Base-by-base conservation (phyloP, 2,888 invertebrate species). In the Agelastica alni region DNA sequence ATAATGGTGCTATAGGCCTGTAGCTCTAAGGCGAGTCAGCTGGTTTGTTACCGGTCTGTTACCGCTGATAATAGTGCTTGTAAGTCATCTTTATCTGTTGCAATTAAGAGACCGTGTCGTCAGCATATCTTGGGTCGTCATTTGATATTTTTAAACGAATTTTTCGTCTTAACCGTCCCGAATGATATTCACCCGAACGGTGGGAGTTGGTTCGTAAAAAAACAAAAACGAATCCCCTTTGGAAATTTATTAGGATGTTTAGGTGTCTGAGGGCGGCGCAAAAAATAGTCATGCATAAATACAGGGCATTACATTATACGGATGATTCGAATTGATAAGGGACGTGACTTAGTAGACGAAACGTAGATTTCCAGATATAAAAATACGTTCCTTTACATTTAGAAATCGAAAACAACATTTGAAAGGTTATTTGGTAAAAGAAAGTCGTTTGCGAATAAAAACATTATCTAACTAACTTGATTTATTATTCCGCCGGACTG, bases 221-320 rank as follows among this genome's bases (percentile, higher is more conserved):
- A 45, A 53, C 22, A 17, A n/a, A n/a, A n/a, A n/a, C 12, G 10
- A 10, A 22, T 13, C 26, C 30, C 32, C 34, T 45, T 47, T 26
- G 36, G n/a, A 37, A 45, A 51, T 51, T 39, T 51, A 51, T 51
- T 44, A 20, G 51, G 44, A 31, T 51, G 51, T 51, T 51, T 51
- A 51, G 51, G 51, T 45, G 51, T 22, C 28, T 51, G 44, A 28
- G 37, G 51, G 14, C 14, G 28, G 13, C 44, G 9, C 36, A 44
- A 51, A 51, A 51, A 51, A 36, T 43, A 43, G 36, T 28, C 51
- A 39, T 51, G 44, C 37, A 51, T 51, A 51, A 37, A 51, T 51
- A 45, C 51, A 51, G 37, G 22, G 16, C 3, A 51, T 51, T 45
- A 51, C 30, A 9, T 17, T 17, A 13, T 44, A 7, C n/a, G 42